phyloP scores from a whole-genome alignment of 2,113 vertebrate genomes.

The Hemiscyllium ocellatum region DNA sequence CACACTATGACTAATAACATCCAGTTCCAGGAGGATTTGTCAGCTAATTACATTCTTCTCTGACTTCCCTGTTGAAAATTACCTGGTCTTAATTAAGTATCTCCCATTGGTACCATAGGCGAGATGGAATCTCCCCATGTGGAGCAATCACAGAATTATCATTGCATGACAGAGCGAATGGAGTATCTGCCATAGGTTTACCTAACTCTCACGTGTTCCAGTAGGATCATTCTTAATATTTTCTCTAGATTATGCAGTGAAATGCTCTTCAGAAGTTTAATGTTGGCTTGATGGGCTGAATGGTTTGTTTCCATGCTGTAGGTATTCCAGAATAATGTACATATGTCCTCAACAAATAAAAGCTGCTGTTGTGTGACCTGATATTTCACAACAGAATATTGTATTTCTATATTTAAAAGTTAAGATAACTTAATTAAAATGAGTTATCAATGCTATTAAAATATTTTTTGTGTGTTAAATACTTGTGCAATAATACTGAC shows the following conservation, averaged over 20 bases:
- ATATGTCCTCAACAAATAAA: background rate
- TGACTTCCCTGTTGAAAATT: background rate
- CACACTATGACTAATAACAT: background rate
- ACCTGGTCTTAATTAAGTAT: background rate
- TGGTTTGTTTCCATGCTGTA: no score
- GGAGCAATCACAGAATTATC: background rate
- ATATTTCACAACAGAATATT: background rate
- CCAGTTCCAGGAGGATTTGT: background rate
- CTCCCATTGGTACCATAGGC: background rate
- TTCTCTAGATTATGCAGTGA: background rate
- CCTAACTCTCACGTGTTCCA: background rate
- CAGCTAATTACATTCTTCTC: background rate
- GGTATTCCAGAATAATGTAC: background rate
- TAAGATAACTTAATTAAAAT: background rate
- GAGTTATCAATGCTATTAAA: background rate
- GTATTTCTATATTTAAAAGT: background rate
- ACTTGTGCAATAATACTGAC: background rate
- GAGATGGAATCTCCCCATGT: background rate
- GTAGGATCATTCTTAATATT: background rate
- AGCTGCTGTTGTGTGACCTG: background rate
- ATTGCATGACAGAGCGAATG: background rate
- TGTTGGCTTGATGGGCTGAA: no score
- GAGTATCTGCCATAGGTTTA: background rate
- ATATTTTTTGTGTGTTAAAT: background rate
- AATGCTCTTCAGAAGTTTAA: no score